Conservation (phyloP, 2,113 vertebrate genomes). For the Sakesphorus luctuosus region DNA sequence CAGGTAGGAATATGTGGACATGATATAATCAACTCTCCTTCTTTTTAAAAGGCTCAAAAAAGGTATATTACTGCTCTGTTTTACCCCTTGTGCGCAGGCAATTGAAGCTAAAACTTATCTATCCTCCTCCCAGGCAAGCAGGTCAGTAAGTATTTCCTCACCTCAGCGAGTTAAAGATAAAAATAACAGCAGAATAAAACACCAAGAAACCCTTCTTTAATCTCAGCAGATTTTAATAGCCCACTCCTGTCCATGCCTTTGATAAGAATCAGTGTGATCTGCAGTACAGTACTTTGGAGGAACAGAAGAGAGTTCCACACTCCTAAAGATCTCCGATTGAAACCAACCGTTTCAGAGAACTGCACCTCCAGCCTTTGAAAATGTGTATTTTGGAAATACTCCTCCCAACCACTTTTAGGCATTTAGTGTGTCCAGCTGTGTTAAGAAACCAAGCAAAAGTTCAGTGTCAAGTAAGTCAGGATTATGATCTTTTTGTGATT, state of each 20-base stretch:
- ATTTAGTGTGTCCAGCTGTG: not conserved
- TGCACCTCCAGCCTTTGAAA: not conserved
- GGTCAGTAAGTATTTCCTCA: not conserved
- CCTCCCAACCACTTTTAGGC: not conserved
- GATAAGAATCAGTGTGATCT: not conserved
- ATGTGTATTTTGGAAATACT: constrained; percentile 28
- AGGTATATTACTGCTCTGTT: not conserved
- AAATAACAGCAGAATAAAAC: not conserved
- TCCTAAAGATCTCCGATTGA: not conserved
- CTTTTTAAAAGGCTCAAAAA: not conserved
- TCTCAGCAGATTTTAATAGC: not conserved
- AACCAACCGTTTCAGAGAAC: not conserved
- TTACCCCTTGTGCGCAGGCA: not conserved
- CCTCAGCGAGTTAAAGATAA: not conserved
- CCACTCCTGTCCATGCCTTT: not conserved
- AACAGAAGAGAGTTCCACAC: not conserved
- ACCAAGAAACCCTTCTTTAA: not conserved
- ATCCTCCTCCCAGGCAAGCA: not conserved
- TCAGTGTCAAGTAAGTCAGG: constrained; percentile 22
- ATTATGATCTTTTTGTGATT: constrained; percentile 44
- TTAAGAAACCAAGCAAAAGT: constrained; percentile 22
- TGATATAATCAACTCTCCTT: not conserved
- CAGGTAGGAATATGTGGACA: not conserved
- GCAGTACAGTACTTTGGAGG: not conserved
- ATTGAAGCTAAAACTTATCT: not conserved